Percentiles rank a stretch among this genome's conserved stretches.
Conservation (phyloP, 2,888 invertebrate species). For the Zele albiditarsus region DNA sequence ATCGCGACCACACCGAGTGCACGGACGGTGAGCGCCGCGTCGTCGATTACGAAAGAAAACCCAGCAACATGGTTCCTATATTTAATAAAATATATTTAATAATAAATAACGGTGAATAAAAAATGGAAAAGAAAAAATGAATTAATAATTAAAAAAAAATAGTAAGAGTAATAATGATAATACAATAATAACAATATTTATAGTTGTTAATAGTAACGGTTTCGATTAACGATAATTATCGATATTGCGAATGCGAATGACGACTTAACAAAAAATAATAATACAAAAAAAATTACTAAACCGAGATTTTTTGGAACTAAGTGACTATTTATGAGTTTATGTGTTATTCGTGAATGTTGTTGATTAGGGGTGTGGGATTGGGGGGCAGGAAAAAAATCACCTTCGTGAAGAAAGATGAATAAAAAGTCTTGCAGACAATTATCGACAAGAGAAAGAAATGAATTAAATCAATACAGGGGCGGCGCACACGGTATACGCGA, state of each 20-base stretch:
- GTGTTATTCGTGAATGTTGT: slow-evolving; percentile 27
- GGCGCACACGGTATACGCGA: slow-evolving; percentile 40
- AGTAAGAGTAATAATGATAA: slow-evolving; percentile 54
- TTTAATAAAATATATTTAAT: slow-evolving; percentile 70
- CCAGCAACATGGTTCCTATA: slow-evolving; percentile 72
- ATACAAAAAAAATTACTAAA: slow-evolving; percentile 16
- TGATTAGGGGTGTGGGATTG: slow-evolving; percentile 3
- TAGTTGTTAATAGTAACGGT: slow-evolving; percentile 51
- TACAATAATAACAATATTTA: slow-evolving; percentile 47
- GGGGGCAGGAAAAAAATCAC: not conserved
- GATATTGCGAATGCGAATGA: slow-evolving; percentile 43
- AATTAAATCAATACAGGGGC: slow-evolving; percentile 34
- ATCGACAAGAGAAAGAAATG: not conserved
- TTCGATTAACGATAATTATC: slow-evolving; percentile 52
- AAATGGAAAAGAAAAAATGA: slow-evolving; percentile 51
- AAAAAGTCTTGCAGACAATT: not conserved
- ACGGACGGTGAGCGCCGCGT: slow-evolving; percentile 45
- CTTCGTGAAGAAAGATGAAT: not conserved
- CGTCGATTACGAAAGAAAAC: slow-evolving; percentile 57
- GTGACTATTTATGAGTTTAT: slow-evolving; percentile 29
- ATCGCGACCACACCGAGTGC: slow-evolving; percentile 42
- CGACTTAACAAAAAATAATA: slow-evolving; percentile 38
- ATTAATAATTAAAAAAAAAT: slow-evolving; percentile 48
- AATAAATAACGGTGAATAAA: slow-evolving; percentile 56
- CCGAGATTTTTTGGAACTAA: not conserved